These are phyloP conservation scores for Eilema griseolum DNA, from an alignment of 2,888 invertebrate genomes.

Conservation along the genomic window DNA sequence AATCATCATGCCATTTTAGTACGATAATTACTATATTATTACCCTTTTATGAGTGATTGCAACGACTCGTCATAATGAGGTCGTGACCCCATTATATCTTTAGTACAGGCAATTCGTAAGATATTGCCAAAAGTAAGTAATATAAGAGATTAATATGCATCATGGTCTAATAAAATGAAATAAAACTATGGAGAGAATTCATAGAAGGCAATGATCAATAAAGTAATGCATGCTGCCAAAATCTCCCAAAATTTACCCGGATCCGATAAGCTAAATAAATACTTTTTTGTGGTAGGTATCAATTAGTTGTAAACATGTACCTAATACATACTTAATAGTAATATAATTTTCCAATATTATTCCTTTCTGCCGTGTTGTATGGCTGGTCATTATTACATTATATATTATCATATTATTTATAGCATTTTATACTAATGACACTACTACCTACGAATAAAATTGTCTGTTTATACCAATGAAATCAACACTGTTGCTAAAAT, in stretches of 20 bases:
- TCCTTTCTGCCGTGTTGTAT: background rate
- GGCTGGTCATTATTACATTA: background rate
- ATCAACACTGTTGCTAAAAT: slow-evolving; percentile 7
- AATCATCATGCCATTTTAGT: background rate
- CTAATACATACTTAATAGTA: background rate
- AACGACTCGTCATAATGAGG: slow-evolving; percentile 18
- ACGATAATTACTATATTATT: slow-evolving; percentile 12
- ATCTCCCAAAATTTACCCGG: background rate
- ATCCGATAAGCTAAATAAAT: background rate
- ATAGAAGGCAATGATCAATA: background rate
- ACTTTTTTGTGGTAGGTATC: background rate
- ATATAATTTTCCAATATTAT: background rate
- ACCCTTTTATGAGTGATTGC: slow-evolving; percentile 16
- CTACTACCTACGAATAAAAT: slow-evolving; percentile 1
- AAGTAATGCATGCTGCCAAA: background rate
- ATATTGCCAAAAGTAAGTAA: slow-evolving; percentile 18
- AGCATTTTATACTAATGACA: background rate
- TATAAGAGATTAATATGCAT: slow-evolving; percentile 4
- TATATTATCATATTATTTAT: background rate
- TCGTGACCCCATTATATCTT: slow-evolving; percentile 22
- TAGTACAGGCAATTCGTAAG: slow-evolving; percentile 12
- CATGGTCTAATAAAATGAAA: background rate
- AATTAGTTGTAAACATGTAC: background rate
- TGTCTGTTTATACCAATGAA: slow-evolving; percentile 1
- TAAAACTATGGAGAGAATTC: background rate